Conservation (phyloP, 2,797 vertebrate species). For the Aeoliscus strigatus region DNA sequence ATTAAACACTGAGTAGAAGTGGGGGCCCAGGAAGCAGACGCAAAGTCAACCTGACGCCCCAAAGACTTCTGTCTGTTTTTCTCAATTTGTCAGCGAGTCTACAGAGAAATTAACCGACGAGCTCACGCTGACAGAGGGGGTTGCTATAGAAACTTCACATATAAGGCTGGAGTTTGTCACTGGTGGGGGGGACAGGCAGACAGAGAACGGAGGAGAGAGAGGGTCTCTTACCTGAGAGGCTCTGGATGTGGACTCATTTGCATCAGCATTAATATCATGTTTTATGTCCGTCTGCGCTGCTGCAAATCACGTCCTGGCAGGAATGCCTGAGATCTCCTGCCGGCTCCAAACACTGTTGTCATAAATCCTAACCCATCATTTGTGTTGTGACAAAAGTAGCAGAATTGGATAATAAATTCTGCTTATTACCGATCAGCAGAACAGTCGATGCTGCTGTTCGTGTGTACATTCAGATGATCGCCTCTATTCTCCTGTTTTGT, state of each 20-base stretch:
- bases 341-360: conserved; percentile 8
- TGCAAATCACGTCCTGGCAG: conserved; percentile 5
- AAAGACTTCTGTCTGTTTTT: conserved; percentile 46
- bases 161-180: conserved; percentile 58
- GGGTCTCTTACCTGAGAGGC: conserved; percentile 46
- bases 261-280: conserved; percentile 43
- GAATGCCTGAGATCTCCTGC: conserved; percentile 12
- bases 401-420: conserved; percentile 36
- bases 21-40: conserved; percentile 22
- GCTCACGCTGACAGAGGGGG: conserved; percentile 57
- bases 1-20: conserved; percentile 30
- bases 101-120: conserved; percentile 70
- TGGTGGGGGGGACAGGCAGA: conserved; percentile 32
- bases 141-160: conserved; percentile 73
- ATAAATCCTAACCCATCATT: conserved; percentile 26
- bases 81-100: conserved; percentile 45
- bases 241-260: conserved; percentile 54
- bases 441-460: conserved; percentile 16
- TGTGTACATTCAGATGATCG: conserved; percentile 38
- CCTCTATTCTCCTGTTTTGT: too few relatives aligned
- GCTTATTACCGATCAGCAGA: conserved; percentile 23
- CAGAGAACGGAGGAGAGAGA: conserved; percentile 21
- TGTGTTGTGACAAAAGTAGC: conserved; percentile 26
- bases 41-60: conserved; percentile 50
- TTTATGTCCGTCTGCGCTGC: conserved; percentile 37